Evolutionary conservation across 1,140 invertebrate genomes (phyloP).

Genomic region (Macrobrachium rosenbergii): DNA sequence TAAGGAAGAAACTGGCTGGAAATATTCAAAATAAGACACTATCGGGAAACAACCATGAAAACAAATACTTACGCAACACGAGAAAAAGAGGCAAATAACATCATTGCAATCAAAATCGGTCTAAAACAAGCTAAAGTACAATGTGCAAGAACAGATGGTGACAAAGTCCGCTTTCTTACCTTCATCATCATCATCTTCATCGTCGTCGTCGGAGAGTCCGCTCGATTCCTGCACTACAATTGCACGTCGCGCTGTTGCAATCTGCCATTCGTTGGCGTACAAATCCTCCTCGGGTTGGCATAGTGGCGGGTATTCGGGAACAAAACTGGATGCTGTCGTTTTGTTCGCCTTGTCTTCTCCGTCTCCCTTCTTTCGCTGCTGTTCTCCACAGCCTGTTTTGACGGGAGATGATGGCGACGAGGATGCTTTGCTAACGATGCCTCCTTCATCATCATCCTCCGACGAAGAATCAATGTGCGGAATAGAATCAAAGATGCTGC

Average conservation of each 20-base stretch:
- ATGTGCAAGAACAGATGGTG: too few relatives aligned
- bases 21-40: too few relatives aligned
- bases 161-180: too few relatives aligned
- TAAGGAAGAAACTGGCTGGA: too few relatives aligned
- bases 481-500: slow-evolving; percentile 42
- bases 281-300: slow-evolving; percentile 51
- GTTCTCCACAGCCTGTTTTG: neutral
- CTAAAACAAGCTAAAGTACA: too few relatives aligned
- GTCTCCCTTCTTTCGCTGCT: neutral
- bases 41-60: too few relatives aligned
- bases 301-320: slow-evolving; percentile 36
- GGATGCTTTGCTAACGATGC: neutral
- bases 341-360: neutral
- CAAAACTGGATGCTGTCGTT: neutral
- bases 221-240: neutral
- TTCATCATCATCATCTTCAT: too few relatives aligned
- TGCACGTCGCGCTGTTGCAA: neutral
- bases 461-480: slow-evolving; percentile 53
- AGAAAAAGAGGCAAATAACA: too few relatives aligned
- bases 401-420: neutral
- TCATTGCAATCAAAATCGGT: too few relatives aligned
- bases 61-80: too few relatives aligned
- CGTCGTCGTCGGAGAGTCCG: too few relatives aligned
- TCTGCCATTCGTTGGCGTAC: neutral
- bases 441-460: slow-evolving; percentile 31